Conservation (phyloP, 1,140 invertebrate species). For the Drosophila navojoa region DNA sequence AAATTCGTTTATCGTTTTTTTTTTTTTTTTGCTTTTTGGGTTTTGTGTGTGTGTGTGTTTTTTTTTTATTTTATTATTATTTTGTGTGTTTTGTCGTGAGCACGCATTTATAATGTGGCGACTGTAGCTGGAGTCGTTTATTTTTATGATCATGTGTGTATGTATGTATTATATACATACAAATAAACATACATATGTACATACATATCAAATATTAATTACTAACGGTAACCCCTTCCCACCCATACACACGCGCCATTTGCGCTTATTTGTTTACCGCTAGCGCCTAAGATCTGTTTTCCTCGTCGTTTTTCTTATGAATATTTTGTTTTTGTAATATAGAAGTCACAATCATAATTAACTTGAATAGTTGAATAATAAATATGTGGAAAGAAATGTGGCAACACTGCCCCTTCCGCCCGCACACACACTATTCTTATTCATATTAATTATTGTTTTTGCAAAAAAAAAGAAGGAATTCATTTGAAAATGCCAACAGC, state of each 20-base stretch:
- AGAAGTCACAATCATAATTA: constrained; percentile 61
- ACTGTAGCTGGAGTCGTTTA: constrained; percentile 31
- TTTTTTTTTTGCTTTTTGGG: constrained; percentile 9
- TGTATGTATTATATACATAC: constrained; percentile 7
- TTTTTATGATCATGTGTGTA: constrained; percentile 39
- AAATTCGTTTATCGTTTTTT: constrained; percentile 5
- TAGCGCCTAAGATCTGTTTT: constrained; percentile 42
- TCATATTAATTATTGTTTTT: background rate
- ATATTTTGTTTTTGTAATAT: constrained; percentile 16
- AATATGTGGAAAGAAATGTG: constrained; percentile 11
- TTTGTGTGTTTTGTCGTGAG: constrained; percentile 60
- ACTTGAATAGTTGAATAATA: constrained; percentile 40
- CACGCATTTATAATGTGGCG: constrained; percentile 68
- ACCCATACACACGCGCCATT: constrained; percentile 6
- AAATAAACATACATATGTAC: background rate
- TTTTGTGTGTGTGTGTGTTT: constrained; percentile 16
- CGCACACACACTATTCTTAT: background rate
- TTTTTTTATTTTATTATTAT: background rate
- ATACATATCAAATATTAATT: constrained; percentile 49
- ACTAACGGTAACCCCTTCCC: constrained; percentile 28
- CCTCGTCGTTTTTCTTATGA: background rate
- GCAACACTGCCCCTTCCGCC: background rate
- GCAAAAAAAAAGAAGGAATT: constrained; percentile 5
- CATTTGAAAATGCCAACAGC: constrained; percentile 29
- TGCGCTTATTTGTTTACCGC: constrained; percentile 43